phyloP scores from a whole-genome alignment of 2,888 invertebrate genomes.

The Drosophila recens region DNA sequence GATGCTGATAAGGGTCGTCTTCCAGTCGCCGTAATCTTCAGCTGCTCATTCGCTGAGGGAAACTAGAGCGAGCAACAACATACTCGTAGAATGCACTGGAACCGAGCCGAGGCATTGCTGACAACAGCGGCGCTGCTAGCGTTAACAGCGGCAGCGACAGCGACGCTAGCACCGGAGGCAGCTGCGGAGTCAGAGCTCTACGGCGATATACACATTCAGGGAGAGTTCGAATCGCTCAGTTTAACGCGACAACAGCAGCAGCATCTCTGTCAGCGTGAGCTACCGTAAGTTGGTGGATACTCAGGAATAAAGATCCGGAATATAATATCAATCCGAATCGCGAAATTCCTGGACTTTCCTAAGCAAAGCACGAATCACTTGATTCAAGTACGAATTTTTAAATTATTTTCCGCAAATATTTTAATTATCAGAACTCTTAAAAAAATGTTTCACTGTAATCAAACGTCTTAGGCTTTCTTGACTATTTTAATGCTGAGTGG shows the following conservation, averaged over 20 bases:
- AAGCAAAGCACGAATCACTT: no score
- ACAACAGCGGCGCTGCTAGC: slow-evolving; percentile 6
- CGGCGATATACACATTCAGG: slow-evolving; percentile 52
- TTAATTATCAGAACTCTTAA: no score
- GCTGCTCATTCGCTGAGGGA: slow-evolving; percentile 32
- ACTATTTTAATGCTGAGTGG: no score
- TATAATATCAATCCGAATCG: not conserved
- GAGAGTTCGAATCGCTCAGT: slow-evolving; percentile 64
- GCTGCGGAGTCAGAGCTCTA: slow-evolving; percentile 41
- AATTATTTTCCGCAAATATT: no score
- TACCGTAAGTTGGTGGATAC: slow-evolving; percentile 76
- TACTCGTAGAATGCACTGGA: slow-evolving; percentile 13
- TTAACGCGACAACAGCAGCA: slow-evolving; percentile 53
- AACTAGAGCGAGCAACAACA: slow-evolving; percentile 30
- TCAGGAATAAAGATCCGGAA: no score
- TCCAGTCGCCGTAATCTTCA: not conserved
- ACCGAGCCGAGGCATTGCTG: not conserved
- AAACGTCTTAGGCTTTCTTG: no score
- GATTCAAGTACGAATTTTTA: no score
- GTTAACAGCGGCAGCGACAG: slow-evolving; percentile 10
- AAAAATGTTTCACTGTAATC: no score
- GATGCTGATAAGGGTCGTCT: slow-evolving; percentile 32
- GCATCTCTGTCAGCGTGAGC: slow-evolving; percentile 75
- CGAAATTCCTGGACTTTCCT: no score
- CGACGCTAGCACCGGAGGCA: slow-evolving; percentile 7